Conservation (phyloP, 2,113 vertebrate genomes). For the Callospermophilus lateralis region DNA sequence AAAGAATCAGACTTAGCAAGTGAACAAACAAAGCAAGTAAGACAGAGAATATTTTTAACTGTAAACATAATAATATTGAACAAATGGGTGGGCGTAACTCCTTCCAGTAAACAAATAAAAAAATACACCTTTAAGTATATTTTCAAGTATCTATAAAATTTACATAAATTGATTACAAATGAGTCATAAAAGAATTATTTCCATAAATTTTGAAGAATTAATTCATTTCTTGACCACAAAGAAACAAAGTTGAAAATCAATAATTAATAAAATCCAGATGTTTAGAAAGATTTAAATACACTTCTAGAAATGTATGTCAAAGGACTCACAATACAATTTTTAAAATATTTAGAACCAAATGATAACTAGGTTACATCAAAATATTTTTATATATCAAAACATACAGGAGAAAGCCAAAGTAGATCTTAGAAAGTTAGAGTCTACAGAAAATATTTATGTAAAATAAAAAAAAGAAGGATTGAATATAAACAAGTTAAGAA, state of each 20-base stretch:
- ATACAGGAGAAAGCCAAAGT: neutral
- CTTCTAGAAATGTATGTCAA: neutral
- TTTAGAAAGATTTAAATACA: neutral
- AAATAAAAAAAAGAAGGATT: neutral
- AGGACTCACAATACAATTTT: neutral
- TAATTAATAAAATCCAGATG: neutral
- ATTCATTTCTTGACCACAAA: neutral
- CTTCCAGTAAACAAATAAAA: neutral
- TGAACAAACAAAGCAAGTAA: neutral
- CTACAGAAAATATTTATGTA: neutral
- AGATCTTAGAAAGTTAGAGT: neutral
- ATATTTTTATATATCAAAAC: neutral
- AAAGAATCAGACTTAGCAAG: slow-evolving; percentile 17
- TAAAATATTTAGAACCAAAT: slow-evolving; percentile 14
- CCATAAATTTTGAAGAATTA: slow-evolving; percentile 26
- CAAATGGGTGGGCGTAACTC: neutral
- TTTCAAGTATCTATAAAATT: neutral
- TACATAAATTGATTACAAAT: slow-evolving; percentile 17
- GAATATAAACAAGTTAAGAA: slow-evolving; percentile 20
- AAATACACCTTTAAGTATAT: neutral
- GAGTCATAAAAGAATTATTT: neutral
- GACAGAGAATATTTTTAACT: slow-evolving; percentile 3
- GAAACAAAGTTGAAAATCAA: slow-evolving; percentile 30
- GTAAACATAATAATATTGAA: slow-evolving; percentile 9
- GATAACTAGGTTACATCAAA: slow-evolving; percentile 16